A percentile compares a stretch with the other conserved stretches of the same genome.
phyloP scores from a whole-genome alignment of 2,888 invertebrate species.

The Notodonta ziczac region DNA sequence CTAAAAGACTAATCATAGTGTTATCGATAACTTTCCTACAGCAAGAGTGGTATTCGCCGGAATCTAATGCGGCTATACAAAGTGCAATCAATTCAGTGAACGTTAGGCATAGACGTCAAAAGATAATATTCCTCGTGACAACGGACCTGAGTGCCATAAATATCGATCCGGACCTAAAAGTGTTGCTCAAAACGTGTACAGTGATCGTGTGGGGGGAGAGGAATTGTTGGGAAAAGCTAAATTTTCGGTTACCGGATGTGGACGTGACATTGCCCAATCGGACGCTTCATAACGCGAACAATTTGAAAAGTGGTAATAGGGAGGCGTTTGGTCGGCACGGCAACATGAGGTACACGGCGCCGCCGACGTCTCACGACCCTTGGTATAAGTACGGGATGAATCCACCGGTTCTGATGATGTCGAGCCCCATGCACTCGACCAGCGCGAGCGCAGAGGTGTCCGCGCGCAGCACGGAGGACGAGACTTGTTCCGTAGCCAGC shows the following conservation, averaged over 20 bases:
- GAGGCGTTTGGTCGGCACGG: slow-evolving; percentile 80
- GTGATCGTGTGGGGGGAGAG: slow-evolving; percentile 92
- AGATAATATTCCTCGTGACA: slow-evolving; percentile 83
- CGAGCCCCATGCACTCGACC: slow-evolving; percentile 86
- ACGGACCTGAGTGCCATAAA: slow-evolving; percentile 86
- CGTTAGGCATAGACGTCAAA: slow-evolving; percentile 86
- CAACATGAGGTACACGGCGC: slow-evolving; percentile 81
- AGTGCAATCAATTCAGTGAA: slow-evolving; percentile 88
- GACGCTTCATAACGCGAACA: slow-evolving; percentile 82
- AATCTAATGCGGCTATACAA: slow-evolving; percentile 92
- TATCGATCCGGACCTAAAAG: slow-evolving; percentile 89
- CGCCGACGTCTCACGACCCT: slow-evolving; percentile 80
- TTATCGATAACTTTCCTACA: slow-evolving; percentile 92
- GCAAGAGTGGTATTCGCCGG: slow-evolving; percentile 93
- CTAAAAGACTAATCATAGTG: slow-evolving; percentile 90
- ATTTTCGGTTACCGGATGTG: slow-evolving; percentile 92
- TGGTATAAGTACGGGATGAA: slow-evolving; percentile 83
- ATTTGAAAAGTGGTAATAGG: slow-evolving; percentile 76
- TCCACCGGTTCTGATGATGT: slow-evolving; percentile 83
- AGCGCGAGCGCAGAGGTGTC: slow-evolving; percentile 86
- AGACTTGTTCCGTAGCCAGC: slow-evolving; percentile 84
- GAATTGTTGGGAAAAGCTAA: slow-evolving; percentile 95
- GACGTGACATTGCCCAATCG: slow-evolving; percentile 84
- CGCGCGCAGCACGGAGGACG: slow-evolving; percentile 86
- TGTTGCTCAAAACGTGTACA: slow-evolving; percentile 89